Conservation (phyloP, 2,888 invertebrate species). For the Luperina testacea region DNA sequence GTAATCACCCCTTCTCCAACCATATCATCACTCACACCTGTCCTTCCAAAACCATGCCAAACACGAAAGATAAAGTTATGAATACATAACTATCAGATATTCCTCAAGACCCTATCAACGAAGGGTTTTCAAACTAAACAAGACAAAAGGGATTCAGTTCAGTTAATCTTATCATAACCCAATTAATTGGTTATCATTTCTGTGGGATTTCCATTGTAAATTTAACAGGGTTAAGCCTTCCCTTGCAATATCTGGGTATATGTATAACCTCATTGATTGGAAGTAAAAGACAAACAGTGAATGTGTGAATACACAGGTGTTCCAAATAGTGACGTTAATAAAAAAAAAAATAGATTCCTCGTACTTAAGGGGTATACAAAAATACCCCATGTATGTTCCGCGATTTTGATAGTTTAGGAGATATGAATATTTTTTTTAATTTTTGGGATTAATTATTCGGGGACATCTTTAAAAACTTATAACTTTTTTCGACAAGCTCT, state of each 20-base stretch:
- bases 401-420: too few species aligned
- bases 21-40: background rate
- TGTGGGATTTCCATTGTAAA: conserved; percentile 49
- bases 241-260: background rate
- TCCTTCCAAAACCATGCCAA: conserved; percentile 23
- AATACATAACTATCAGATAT: conserved; percentile 35
- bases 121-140: conserved; percentile 58
- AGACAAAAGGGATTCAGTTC: conserved; percentile 57
- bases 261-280: conserved; percentile 4
- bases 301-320: conserved; percentile 7
- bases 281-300: conserved; percentile 41
- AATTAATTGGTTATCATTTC: conserved; percentile 62
- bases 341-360: too few species aligned
- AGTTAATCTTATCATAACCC: conserved; percentile 64
- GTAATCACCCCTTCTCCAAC: background rate
- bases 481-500: too few species aligned
- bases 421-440: too few species aligned
- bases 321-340: too few species aligned
- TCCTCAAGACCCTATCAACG: conserved; percentile 28
- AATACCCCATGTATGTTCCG: too few species aligned
- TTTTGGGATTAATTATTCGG: too few species aligned
- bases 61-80: conserved; percentile 10
- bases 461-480: too few species aligned
- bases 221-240: conserved; percentile 50
- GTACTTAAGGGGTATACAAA: too few species aligned